Evolutionary conservation across 2,113 vertebrate genomes (phyloP).

Genomic region (Epinephelus lanceolatus): DNA sequence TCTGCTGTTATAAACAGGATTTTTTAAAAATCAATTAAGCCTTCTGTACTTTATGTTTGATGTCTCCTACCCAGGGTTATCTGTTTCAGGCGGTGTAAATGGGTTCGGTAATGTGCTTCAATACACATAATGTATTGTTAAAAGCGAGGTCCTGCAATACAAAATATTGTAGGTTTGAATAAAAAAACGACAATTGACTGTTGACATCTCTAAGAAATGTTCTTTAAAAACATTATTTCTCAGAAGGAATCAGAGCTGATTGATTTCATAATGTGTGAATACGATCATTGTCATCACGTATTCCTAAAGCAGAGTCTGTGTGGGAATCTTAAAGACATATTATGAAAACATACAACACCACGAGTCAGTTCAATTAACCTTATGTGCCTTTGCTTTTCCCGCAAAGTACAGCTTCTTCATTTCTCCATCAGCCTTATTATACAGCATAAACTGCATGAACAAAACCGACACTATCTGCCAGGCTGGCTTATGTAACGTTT

Average conservation of each 20-base stretch:
- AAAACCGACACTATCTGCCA: slow-evolving; percentile 41
- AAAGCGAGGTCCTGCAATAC: slow-evolving; percentile 21
- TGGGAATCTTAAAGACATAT: slow-evolving; percentile 3
- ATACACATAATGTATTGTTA: slow-evolving; percentile 49
- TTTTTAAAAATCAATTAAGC: slow-evolving; percentile 70
- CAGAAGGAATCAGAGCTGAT: neutral
- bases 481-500: slow-evolving; percentile 54
- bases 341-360: slow-evolving; percentile 9
- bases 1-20: slow-evolving; percentile 72
- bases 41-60: slow-evolving; percentile 66
- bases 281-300: neutral
- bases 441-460: slow-evolving; percentile 28
- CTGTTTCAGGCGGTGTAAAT: slow-evolving; percentile 62
- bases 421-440: slow-evolving; percentile 15
- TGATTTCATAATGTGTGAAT: neutral
- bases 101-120: slow-evolving; percentile 66
- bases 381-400: neutral
- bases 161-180: slow-evolving; percentile 3
- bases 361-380: slow-evolving; percentile 50
- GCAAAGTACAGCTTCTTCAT: slow-evolving; percentile 20
- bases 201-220: neutral
- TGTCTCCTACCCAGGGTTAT: slow-evolving; percentile 70
- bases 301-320: neutral
- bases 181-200: neutral
- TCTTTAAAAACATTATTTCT: accelerated